A percentile compares a stretch with the other conserved stretches of the same genome.
Conservation (phyloP, 1,140 invertebrate genomes). For the Heliconius nattereri region DNA sequence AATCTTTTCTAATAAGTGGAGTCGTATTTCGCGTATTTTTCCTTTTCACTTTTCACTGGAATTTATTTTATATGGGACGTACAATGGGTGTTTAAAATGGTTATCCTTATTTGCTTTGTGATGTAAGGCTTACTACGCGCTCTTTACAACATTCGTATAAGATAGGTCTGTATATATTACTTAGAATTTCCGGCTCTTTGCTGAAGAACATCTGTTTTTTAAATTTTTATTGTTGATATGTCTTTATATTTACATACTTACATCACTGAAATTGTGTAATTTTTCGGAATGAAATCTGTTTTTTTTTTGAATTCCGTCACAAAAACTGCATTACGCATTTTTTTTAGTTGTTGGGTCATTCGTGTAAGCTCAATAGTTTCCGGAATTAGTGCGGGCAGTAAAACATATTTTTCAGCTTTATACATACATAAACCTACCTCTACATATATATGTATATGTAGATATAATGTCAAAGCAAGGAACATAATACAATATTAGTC, state of each 20-base stretch:
- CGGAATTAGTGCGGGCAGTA: too few relatives aligned
- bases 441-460: background rate
- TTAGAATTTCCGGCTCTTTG: background rate
- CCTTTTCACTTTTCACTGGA: conserved; percentile 16
- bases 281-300: too few relatives aligned
- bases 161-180: background rate
- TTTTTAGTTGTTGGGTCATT: too few relatives aligned
- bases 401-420: too few relatives aligned
- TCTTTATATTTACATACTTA: background rate
- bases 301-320: too few relatives aligned
- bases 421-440: too few relatives aligned
- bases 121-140: background rate
- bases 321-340: too few relatives aligned
- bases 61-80: conserved; percentile 19
- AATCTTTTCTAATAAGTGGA: conserved; percentile 46
- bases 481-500: conserved; percentile 16
- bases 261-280: too few relatives aligned
- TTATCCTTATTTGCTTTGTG: conserved; percentile 12
- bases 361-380: too few relatives aligned
- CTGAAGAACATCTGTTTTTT: background rate
- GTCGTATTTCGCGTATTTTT: conserved; percentile 23
- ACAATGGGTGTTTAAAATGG: conserved; percentile 20
- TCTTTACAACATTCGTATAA: background rate
- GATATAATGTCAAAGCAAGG: background rate
- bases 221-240: background rate